These are phyloP conservation scores for Chrysolina americana DNA, from an alignment of 2,888 invertebrate genomes.

Conservation along the genomic window DNA sequence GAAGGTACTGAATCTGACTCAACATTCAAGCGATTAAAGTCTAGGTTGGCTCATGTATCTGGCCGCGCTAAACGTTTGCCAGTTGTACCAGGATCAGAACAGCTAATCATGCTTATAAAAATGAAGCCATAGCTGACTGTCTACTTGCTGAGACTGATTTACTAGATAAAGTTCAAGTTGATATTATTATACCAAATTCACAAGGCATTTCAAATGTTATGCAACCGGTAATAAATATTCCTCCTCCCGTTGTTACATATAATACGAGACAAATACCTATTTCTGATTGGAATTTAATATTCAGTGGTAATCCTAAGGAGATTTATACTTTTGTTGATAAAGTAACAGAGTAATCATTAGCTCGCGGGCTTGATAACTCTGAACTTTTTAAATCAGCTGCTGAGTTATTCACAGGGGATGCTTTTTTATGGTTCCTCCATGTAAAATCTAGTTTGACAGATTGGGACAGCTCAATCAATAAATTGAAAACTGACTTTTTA, in stretches of 20 bases:
- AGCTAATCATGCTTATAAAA: not conserved
- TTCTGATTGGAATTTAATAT: not conserved
- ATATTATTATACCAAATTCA: not conserved
- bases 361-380: not conserved
- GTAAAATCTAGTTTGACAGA: not conserved
- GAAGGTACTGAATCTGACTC: not conserved
- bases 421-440: not conserved
- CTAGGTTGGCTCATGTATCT: slow-evolving; percentile 1
- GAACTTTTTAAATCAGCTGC: not conserved
- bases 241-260: no score
- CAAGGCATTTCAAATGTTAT: not conserved
- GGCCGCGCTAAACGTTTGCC: not conserved
- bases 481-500: slow-evolving; percentile 10
- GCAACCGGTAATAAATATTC: no score
- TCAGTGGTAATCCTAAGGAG: not conserved
- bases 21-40: not conserved
- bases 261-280: no score
- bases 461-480: not conserved
- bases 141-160: not conserved
- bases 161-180: not conserved
- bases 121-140: not conserved
- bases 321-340: not conserved
- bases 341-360: not conserved
- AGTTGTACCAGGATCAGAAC: not conserved
- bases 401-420: not conserved